These are phyloP conservation scores for Galagoides demidoff DNA, from an alignment of 2,797 vertebrate species.

Conservation along the genomic window DNA sequence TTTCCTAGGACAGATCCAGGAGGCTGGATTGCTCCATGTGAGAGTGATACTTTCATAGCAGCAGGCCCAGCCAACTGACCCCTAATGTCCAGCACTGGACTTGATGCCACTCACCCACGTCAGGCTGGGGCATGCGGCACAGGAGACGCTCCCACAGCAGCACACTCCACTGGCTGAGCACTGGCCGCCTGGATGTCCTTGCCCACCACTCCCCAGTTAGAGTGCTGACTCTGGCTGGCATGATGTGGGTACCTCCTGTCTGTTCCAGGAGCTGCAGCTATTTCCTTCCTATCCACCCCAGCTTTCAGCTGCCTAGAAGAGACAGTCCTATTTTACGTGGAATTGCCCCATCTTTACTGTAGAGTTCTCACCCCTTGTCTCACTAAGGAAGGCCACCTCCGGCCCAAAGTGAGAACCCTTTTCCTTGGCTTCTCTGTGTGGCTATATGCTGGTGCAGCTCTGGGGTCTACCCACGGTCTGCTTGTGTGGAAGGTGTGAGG, in stretches of 20 bases:
- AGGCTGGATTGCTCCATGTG: not conserved
- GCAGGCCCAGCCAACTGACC: not conserved
- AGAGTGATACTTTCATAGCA: not conserved
- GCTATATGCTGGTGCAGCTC: not conserved
- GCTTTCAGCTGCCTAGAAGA: not conserved
- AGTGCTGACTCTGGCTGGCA: rapidly evolving
- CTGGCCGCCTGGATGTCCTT: not conserved
- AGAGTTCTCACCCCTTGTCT: not conserved
- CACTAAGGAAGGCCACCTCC: not conserved
- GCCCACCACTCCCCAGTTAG: not conserved
- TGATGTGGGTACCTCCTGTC: not conserved
- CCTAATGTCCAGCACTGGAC: not conserved
- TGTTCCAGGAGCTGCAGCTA: not conserved
- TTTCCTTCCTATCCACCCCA: not conserved
- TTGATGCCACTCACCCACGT: not conserved
- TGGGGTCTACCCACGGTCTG: not conserved
- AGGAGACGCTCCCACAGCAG: not conserved
- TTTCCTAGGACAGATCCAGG: not conserved
- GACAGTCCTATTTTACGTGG: not conserved
- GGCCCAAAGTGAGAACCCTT: not conserved
- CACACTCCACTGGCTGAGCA: not conserved
- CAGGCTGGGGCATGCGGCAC: not conserved
- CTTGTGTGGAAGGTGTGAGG: not conserved
- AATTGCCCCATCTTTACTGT: not conserved
- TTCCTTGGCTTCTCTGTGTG: not conserved